phyloP scores from a whole-genome alignment of 2,797 vertebrate genomes.

The Microctenopoma stevenorrisi region DNA sequence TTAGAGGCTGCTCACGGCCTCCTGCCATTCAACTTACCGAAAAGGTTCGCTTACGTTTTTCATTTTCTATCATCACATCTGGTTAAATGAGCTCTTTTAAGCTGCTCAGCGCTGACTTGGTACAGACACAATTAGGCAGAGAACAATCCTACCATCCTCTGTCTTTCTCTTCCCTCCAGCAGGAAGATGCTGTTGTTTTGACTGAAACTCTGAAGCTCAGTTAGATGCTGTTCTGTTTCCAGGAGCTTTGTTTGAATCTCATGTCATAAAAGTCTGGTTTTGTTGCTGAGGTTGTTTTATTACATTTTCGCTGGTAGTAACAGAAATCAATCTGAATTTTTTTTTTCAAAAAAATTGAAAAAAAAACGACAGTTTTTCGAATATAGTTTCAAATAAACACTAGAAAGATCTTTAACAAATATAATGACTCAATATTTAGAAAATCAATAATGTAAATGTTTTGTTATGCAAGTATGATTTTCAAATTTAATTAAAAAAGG shows the following conservation, averaged over 20 bases:
- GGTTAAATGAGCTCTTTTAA: slow-evolving; percentile 14
- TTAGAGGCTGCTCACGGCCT: slow-evolving; percentile 6
- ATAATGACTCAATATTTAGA: neutral
- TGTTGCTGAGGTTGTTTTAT: neutral
- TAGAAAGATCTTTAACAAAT: neutral
- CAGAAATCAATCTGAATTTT: neutral
- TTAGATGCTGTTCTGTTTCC: neutral
- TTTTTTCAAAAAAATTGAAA: no score
- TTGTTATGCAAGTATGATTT: neutral
- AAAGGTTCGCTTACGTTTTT: slow-evolving; percentile 4
- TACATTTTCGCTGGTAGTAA: neutral
- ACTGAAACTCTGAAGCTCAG: slow-evolving; percentile 3
- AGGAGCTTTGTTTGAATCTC: slow-evolving; percentile 6
- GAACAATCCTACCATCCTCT: neutral
- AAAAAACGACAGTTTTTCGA: neutral
- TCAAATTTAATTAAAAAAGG: neutral
- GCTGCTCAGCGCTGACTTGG: neutral
- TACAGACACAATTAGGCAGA: neutral
- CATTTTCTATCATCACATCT: slow-evolving; percentile 17
- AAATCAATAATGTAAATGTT: neutral
- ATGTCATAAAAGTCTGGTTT: neutral
- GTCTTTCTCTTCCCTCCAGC: slow-evolving; percentile 14
- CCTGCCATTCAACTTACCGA: slow-evolving; percentile 6
- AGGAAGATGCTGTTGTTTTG: slow-evolving; percentile 6
- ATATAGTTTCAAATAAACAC: neutral